Conservation (phyloP, 1,140 invertebrate genomes). For the Paramacrobiotus metropolitanus region DNA sequence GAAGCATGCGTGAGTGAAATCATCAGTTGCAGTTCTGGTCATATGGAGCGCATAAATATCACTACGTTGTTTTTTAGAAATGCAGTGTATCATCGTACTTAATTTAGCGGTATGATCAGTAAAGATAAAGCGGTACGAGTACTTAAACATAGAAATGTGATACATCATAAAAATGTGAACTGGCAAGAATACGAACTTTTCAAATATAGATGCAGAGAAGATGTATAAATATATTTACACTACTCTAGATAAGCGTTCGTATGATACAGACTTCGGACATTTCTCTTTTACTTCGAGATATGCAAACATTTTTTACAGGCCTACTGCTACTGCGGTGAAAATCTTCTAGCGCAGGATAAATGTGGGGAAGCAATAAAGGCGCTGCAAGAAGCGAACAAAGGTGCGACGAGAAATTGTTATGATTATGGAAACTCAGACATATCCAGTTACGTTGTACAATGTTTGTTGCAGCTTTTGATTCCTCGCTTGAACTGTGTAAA, state of each 20-base stretch:
- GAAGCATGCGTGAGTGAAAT: conserved; percentile 27
- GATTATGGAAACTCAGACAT: conserved; percentile 2
- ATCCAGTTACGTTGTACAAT: conserved; percentile 5
- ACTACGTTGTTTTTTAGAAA: too few relatives aligned
- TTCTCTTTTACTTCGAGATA: conserved; percentile 3
- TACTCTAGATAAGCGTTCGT: too few relatives aligned
- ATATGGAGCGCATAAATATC: too few relatives aligned
- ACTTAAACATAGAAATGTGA: too few relatives aligned
- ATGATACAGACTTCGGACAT: too few relatives aligned
- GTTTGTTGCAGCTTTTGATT: conserved; percentile 25
- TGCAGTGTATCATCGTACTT: too few relatives aligned
- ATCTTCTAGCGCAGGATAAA: conserved; percentile 37
- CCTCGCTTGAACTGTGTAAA: conserved; percentile 30
- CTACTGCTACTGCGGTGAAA: conserved; percentile 39
- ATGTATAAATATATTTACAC: too few relatives aligned
- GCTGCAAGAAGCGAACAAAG: conserved; percentile 34
- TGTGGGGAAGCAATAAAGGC: conserved; percentile 42
- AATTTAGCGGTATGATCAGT: too few relatives aligned
- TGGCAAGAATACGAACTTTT: too few relatives aligned
- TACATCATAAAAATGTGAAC: too few relatives aligned
- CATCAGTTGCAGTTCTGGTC: not conserved
- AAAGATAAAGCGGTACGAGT: too few relatives aligned
- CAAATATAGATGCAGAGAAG: too few relatives aligned
- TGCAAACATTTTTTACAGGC: conserved; percentile 25
- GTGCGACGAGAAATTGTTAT: conserved; percentile 16